A percentile compares a stretch with the other conserved stretches of the same genome.
These are phyloP conservation scores for Poeciliopsis paucimaculata DNA, from an alignment of 2,797 vertebrate species.

Conservation along the genomic window DNA sequence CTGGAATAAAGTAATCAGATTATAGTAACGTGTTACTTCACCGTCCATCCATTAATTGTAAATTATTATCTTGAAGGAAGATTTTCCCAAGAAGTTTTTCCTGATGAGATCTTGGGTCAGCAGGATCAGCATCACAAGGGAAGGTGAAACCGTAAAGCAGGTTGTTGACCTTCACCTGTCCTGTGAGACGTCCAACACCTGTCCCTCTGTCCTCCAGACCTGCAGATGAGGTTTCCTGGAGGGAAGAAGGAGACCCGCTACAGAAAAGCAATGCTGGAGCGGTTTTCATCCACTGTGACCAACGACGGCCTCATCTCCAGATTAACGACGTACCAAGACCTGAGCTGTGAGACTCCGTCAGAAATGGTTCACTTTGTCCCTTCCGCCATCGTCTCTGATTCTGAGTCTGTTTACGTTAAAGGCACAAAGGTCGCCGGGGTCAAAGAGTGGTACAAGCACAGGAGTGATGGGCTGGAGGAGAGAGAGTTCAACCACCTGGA, in stretches of 20 bases:
- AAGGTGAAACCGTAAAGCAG: conserved; percentile 73
- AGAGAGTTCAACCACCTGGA: conserved; percentile 77
- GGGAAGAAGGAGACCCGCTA: conserved; percentile 83
- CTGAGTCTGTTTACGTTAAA: conserved; percentile 55
- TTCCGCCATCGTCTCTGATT: too few species aligned
- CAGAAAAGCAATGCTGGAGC: conserved; percentile 84
- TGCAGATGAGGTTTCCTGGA: conserved; percentile 81
- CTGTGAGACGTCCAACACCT: not conserved
- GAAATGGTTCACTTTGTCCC: not conserved
- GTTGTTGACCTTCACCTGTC: not conserved
- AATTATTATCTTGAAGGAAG: conserved; percentile 65
- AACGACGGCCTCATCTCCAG: conserved; percentile 81
- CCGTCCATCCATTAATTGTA: not conserved
- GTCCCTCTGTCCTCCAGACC: conserved; percentile 71
- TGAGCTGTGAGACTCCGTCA: conserved; percentile 78
- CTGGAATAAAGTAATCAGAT: too few species aligned
- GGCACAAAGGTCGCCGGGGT: conserved; percentile 75
- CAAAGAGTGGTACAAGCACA: conserved; percentile 86
- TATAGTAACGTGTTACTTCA: too few species aligned
- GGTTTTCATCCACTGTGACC: conserved; percentile 81
- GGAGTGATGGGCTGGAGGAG: conserved; percentile 83
- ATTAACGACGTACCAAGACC: conserved; percentile 82
- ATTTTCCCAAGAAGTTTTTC: conserved; percentile 70
- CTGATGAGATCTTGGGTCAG: conserved; percentile 90
- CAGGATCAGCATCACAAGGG: conserved; percentile 77